Evolutionary conservation across 2,888 invertebrate genomes (phyloP).

Genomic region (Arctia plantaginis): DNA sequence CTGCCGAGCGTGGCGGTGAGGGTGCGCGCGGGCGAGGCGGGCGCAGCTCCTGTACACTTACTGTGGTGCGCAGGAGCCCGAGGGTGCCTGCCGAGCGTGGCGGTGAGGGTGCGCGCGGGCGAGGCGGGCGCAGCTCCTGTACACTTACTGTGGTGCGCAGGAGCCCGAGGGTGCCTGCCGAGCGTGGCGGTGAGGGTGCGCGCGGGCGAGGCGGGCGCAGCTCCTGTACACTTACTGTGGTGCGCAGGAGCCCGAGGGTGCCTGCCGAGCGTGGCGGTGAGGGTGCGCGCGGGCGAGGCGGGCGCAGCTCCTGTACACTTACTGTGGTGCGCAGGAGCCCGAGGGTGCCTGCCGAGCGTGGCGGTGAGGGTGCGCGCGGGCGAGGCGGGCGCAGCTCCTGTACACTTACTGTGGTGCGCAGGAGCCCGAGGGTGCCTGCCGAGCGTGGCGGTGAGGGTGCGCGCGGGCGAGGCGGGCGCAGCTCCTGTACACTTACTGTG

Average conservation of each 20-base stretch:
- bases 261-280: constrained; percentile 47
- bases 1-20: constrained; percentile 47
- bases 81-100: constrained; percentile 47
- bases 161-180: constrained; percentile 39
- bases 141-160: constrained; percentile 55
- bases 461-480: constrained; percentile 78
- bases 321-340: constrained; percentile 46
- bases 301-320: constrained; percentile 66
- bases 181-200: constrained; percentile 46
- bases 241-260: constrained; percentile 30
- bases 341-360: constrained; percentile 45
- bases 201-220: constrained; percentile 79
- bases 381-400: constrained; percentile 72
- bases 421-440: constrained; percentile 39
- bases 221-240: constrained; percentile 54
- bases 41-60: constrained; percentile 65
- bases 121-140: constrained; percentile 72
- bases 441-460: constrained; percentile 42
- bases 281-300: constrained; percentile 69
- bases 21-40: constrained; percentile 71
- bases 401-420: constrained; percentile 54
- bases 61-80: constrained; percentile 39
- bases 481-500: constrained; percentile 58
- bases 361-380: constrained; percentile 61
- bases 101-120: constrained; percentile 61